Evolutionary conservation across 2,797 vertebrate genomes (phyloP).

Genomic region (Orestias chungarensis): DNA sequence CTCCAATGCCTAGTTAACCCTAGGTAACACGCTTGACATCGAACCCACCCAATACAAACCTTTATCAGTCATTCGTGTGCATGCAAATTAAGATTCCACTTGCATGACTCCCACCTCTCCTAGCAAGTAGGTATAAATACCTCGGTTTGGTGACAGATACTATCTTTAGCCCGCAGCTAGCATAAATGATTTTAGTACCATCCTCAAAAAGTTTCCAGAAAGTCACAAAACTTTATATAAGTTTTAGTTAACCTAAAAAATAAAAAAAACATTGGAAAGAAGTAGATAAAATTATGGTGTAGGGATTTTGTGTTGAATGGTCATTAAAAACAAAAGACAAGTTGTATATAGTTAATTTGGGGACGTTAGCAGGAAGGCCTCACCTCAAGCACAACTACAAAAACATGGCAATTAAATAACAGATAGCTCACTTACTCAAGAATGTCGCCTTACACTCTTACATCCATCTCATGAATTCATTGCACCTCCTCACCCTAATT

Average conservation of each 20-base stretch:
- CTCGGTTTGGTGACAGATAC: conserved; percentile 10
- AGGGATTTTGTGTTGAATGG: not conserved
- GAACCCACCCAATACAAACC: conserved; percentile 9
- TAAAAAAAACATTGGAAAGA: conserved; percentile 8
- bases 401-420: too few species aligned
- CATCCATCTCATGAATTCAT: not conserved
- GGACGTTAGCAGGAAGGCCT: too few species aligned
- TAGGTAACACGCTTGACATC: not conserved
- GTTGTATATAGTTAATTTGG: not conserved
- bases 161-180: not conserved
- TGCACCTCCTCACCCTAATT: not conserved
- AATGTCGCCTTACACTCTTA: too few species aligned
- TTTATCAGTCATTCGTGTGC: conserved; percentile 14
- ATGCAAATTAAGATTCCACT: conserved; percentile 37
- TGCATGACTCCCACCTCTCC: conserved; percentile 22
- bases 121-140: conserved; percentile 22
- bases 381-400: too few species aligned
- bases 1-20: not conserved
- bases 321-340: not conserved
- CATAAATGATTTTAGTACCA: not conserved
- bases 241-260: not conserved
- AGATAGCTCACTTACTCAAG: too few species aligned
- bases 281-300: not conserved
- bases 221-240: not conserved
- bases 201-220: conserved; percentile 1